Conservation (phyloP, 2,888 invertebrate species). For the Harpalus rubripes region DNA sequence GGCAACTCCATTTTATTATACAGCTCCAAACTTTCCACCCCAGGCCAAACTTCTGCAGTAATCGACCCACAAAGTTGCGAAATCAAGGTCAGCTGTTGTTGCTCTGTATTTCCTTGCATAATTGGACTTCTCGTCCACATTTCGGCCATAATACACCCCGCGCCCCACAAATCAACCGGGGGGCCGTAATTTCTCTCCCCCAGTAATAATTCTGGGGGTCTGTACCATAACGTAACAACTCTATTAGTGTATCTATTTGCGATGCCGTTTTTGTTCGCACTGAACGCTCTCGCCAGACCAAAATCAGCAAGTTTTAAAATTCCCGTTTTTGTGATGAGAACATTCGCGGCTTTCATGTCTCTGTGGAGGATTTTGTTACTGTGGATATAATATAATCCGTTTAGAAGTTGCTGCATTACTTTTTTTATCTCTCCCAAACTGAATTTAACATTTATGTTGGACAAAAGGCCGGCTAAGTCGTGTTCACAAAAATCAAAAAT, state of each 20-base stretch:
- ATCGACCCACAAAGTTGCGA: conserved; percentile 98
- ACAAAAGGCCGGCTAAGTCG: conserved; percentile 96
- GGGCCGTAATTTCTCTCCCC: conserved; percentile 97
- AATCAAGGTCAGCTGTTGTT: conserved; percentile 96
- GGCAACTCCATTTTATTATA: conserved; percentile 93
- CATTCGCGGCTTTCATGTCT: conserved; percentile 99
- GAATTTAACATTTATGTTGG: conserved; percentile 97
- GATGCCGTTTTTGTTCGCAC: conserved; percentile 90
- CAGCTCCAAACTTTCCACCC: conserved; percentile 92
- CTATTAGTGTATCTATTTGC: conserved; percentile 92
- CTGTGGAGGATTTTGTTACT: conserved; percentile 96
- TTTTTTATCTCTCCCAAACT: conserved; percentile 98
- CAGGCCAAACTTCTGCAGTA: conserved; percentile 95
- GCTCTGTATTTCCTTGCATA: conserved; percentile 98
- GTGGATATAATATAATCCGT: conserved; percentile 97
- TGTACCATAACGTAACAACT: conserved; percentile 98
- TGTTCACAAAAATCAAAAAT: conserved; percentile 99
- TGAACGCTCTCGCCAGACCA: conserved; percentile 96
- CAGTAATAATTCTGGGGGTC: conserved; percentile 84
- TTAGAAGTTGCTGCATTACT: conserved; percentile 91
- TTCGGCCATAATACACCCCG: conserved; percentile 99
- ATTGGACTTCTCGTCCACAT: conserved; percentile 98
- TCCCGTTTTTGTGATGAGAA: conserved; percentile 96
- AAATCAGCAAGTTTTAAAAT: conserved; percentile 98
- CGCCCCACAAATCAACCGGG: conserved; percentile 97